Evolutionary conservation across 2,113 vertebrate species (phyloP).

Genomic region (Phycodurus eques): DNA sequence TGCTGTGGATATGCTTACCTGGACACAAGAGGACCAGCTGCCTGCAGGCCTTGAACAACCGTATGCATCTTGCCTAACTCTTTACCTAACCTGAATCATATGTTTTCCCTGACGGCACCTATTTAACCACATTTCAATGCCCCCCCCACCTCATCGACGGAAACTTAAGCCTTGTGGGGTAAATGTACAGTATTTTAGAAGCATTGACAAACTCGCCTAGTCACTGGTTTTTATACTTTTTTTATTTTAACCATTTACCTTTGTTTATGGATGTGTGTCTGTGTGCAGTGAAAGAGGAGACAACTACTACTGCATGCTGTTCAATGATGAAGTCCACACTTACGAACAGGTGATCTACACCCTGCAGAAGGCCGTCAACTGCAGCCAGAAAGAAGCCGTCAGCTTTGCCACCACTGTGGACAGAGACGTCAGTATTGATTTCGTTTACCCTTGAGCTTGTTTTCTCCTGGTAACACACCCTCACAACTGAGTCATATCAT

Average conservation of each 20-base stretch:
- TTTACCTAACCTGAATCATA: background rate
- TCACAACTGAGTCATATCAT: background rate
- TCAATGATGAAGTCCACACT: conserved; percentile 98
- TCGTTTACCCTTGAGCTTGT: background rate
- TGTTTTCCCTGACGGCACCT: background rate
- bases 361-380: conserved; percentile 95
- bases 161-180: too few species aligned
- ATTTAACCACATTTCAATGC: background rate
- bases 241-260: background rate
- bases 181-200: too few species aligned
- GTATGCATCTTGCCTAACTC: conserved; percentile 66
- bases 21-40: conserved; percentile 88
- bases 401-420: conserved; percentile 96
- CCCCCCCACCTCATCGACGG: too few species aligned
- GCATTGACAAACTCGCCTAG: too few species aligned
- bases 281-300: conserved; percentile 80
- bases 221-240: background rate
- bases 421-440: conserved; percentile 84
- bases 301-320: conserved; percentile 96
- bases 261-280: background rate
- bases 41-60: conserved; percentile 83
- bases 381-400: conserved; percentile 94
- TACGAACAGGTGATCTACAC: conserved; percentile 99
- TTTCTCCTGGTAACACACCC: background rate
- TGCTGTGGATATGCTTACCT: conserved; percentile 93